Conservation (phyloP, 2,888 invertebrate species). For the Lasioglossum marginatum region DNA sequence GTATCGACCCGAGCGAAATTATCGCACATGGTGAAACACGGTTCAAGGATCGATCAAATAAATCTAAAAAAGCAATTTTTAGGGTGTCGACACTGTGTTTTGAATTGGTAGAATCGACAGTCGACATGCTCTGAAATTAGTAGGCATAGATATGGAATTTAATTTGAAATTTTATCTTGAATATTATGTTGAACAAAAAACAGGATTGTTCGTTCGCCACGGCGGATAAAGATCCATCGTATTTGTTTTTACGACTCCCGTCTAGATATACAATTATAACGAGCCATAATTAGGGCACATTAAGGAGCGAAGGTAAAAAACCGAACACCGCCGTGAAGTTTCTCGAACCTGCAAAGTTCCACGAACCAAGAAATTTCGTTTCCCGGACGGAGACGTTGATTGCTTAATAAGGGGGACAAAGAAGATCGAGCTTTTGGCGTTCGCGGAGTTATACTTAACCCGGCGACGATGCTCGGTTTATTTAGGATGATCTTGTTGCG, state of each 20-base stretch:
- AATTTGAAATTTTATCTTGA: neutral
- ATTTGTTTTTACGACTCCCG: neutral
- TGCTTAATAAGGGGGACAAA: slow-evolving; percentile 1
- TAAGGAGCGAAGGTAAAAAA: slow-evolving; percentile 16
- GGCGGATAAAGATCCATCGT: neutral
- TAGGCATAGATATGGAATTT: neutral
- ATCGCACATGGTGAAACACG: neutral
- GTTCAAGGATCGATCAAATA: neutral
- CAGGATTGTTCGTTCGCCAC: neutral
- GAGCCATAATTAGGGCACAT: slow-evolving; percentile 11
- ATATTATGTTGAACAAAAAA: neutral
- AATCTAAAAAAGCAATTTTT: no score
- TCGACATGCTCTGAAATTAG: neutral
- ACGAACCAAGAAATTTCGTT: slow-evolving; percentile 16
- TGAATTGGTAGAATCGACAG: neutral
- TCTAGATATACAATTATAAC: slow-evolving; percentile 10
- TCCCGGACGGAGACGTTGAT: slow-evolving; percentile 9
- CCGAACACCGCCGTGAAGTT: neutral
- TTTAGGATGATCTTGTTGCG: neutral
- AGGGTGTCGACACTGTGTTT: neutral
- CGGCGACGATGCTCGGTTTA: neutral
- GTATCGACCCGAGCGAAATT: neutral
- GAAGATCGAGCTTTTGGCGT: slow-evolving; percentile 3
- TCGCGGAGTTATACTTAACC: neutral
- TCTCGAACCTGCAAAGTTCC: neutral